Evolutionary conservation across 2,797 vertebrate species (phyloP).

Genomic region (Darevskia mixta): DNA sequence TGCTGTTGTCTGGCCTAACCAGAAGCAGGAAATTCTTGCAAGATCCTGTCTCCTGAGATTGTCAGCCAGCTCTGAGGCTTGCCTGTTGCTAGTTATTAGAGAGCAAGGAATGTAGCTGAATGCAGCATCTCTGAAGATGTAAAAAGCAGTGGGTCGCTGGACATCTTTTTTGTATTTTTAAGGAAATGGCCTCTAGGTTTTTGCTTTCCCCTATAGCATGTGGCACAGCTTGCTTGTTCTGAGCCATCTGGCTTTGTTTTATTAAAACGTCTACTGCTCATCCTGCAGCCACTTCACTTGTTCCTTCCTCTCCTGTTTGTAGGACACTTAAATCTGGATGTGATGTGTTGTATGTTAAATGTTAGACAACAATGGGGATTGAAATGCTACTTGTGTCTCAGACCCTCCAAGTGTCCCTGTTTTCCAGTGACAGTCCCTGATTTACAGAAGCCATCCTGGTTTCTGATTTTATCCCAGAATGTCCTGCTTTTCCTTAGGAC

Average conservation of each 20-base stretch:
- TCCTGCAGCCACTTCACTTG: background rate
- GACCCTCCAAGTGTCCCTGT: too few relatives aligned
- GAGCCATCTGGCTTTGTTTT: conserved; percentile 18
- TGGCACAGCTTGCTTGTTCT: conserved; percentile 2
- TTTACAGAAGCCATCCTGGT: too few relatives aligned
- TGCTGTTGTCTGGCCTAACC: conserved; percentile 74
- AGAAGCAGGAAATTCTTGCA: conserved; percentile 77
- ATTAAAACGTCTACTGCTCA: background rate
- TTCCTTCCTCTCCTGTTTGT: background rate
- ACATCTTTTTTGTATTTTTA: conserved; percentile 33
- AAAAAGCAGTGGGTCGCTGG: conserved; percentile 28
- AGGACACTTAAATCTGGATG: background rate
- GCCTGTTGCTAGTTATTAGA: conserved; percentile 27
- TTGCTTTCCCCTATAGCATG: conserved; percentile 14
- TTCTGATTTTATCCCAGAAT: too few relatives aligned
- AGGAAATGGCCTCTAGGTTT: conserved; percentile 16
- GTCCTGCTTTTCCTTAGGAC: too few relatives aligned
- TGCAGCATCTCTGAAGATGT: conserved; percentile 39
- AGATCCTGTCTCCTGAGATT: conserved; percentile 74
- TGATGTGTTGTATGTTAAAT: background rate
- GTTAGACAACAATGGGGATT: background rate
- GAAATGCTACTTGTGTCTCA: background rate
- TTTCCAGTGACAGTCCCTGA: too few relatives aligned
- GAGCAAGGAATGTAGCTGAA: conserved; percentile 46
- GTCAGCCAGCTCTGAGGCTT: conserved; percentile 67